Evolutionary conservation across 2,113 vertebrate genomes (phyloP).

Genomic region (Hyperopisus bebe): DNA sequence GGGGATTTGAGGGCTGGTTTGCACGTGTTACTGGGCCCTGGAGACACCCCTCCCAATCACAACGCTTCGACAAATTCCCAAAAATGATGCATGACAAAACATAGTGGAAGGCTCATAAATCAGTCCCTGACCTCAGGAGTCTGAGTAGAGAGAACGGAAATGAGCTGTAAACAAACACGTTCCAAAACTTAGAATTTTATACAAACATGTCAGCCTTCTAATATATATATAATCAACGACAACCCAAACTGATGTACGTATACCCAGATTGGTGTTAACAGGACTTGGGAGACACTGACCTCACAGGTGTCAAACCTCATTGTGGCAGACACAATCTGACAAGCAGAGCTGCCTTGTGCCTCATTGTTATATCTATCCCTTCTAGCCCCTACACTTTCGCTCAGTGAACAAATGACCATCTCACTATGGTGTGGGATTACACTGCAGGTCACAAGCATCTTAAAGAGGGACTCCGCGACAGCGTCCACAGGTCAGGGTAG

Average conservation of each 20-base stretch:
- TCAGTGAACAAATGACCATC: neutral
- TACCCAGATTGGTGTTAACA: neutral
- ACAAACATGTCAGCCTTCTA: neutral
- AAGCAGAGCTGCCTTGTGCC: neutral
- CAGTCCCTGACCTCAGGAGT: neutral
- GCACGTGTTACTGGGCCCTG: constrained; percentile 44
- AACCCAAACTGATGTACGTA: neutral
- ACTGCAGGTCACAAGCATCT: neutral
- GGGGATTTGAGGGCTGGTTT: constrained; percentile 42
- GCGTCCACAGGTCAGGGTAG: neutral
- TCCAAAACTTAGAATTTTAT: neutral
- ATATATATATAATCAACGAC: neutral
- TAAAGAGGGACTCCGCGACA: neutral
- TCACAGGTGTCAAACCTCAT: neutral
- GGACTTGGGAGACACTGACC: neutral
- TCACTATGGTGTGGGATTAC: neutral
- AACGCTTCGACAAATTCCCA: neutral
- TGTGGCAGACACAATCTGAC: neutral
- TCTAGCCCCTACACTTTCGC: neutral
- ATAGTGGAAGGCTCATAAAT: neutral
- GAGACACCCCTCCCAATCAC: neutral
- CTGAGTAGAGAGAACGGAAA: neutral
- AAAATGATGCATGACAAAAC: neutral
- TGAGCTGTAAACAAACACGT: neutral
- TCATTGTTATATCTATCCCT: neutral